phyloP scores from a whole-genome alignment of 2,888 invertebrate species.

The Melanchra persicariae region DNA sequence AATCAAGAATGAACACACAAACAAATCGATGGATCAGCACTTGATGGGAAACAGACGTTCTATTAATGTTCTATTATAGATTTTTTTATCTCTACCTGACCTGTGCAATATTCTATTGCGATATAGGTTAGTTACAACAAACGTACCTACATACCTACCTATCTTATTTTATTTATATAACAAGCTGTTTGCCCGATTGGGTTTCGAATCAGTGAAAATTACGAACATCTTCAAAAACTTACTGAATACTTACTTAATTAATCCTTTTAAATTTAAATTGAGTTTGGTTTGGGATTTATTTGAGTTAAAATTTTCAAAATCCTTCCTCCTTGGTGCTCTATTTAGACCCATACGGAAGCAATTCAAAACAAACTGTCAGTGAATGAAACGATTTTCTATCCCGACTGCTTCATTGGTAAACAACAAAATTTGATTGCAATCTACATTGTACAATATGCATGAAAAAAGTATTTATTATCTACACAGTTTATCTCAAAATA shows the following conservation, averaged over 20 bases:
- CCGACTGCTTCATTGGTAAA: no score
- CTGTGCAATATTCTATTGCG: constrained; percentile 16
- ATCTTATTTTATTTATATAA: no score
- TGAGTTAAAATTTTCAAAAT: background rate
- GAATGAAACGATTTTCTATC: no score
- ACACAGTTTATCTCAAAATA: no score
- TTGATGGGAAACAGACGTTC: constrained; percentile 38
- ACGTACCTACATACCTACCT: background rate
- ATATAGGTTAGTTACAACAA: constrained; percentile 35
- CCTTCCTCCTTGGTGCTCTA: no score
- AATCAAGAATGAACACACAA: constrained; percentile 28
- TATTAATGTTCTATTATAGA: constrained; percentile 16
- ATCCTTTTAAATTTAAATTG: no score
- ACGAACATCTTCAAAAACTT: background rate
- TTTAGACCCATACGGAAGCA: background rate
- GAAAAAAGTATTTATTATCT: no score
- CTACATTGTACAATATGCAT: no score
- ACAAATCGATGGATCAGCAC: constrained; percentile 8
- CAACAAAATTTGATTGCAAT: no score
- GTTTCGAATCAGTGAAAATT: background rate
- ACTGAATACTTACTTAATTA: no score
- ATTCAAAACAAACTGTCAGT: no score
- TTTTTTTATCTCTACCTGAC: constrained; percentile 25
- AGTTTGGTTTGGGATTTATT: no score
- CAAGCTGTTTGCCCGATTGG: background rate